phyloP scores from a whole-genome alignment of 2,888 invertebrate species.

The Cheilosia urbana region DNA sequence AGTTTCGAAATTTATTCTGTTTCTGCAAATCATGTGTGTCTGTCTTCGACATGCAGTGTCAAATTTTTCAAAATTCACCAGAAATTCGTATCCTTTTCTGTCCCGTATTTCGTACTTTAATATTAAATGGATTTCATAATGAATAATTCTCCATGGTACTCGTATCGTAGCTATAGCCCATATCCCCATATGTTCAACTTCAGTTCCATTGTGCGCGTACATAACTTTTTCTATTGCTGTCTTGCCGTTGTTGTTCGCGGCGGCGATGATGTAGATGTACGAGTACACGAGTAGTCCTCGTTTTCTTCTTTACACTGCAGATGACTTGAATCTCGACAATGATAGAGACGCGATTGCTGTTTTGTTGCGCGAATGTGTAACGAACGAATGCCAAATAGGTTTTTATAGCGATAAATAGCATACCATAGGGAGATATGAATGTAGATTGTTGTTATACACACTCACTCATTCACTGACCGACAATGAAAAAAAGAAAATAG shows the following conservation, averaged over 20 bases:
- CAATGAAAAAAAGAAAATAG: neutral
- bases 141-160: conserved; percentile 15
- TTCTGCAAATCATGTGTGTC: too few relatives aligned
- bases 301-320: conserved; percentile 11
- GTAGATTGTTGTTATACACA: conserved; percentile 1
- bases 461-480: neutral
- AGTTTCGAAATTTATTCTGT: too few relatives aligned
- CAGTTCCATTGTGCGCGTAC: conserved; percentile 22
- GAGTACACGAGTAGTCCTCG: neutral
- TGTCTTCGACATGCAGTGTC: neutral
- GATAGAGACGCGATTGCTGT: conserved; percentile 17
- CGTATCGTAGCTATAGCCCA: conserved; percentile 10
- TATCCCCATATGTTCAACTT: conserved; percentile 31
- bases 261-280: neutral
- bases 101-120: conserved; percentile 3
- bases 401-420: conserved; percentile 33
- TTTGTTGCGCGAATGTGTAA: conserved; percentile 5
- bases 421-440: neutral
- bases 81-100: conserved; percentile 9
- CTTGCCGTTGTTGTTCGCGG: conserved; percentile 16
- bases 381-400: conserved; percentile 37
- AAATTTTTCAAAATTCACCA: neutral
- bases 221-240: conserved; percentile 24
- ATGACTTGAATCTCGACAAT: conserved; percentile 15
- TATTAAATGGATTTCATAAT: conserved; percentile 21